phyloP scores from a whole-genome alignment of 2,113 vertebrate species.

The Pollachius pollachius region DNA sequence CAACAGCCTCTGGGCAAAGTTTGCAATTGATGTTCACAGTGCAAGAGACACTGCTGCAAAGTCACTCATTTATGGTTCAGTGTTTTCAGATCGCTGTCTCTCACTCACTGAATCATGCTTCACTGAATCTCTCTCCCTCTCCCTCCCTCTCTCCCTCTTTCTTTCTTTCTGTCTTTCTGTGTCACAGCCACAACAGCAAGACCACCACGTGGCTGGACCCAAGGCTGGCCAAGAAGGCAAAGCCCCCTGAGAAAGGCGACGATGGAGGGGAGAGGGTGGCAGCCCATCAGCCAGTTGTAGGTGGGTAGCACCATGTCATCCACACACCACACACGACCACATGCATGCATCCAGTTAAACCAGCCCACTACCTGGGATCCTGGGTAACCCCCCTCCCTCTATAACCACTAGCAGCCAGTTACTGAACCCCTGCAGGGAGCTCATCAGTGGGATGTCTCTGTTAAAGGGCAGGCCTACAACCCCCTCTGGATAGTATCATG shows the following conservation, averaged over 20 bases:
- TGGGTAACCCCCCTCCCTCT: too few species aligned
- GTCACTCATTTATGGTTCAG: too few species aligned
- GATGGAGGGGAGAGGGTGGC: constrained; percentile 84
- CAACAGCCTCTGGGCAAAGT: too few species aligned
- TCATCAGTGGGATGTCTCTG: constrained; percentile 55
- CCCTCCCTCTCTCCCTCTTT: too few species aligned
- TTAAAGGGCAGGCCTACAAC: constrained; percentile 54
- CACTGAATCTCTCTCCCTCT: too few species aligned
- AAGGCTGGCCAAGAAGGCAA: constrained; percentile 95
- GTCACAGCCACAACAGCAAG: constrained; percentile 91
- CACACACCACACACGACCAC: not conserved
- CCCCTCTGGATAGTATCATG: constrained; percentile 54
- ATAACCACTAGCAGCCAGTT: too few species aligned
- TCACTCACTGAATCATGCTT: too few species aligned
- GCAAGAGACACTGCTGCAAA: too few species aligned
- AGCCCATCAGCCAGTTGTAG: not conserved
- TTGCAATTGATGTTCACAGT: too few species aligned
- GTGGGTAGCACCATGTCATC: not conserved
- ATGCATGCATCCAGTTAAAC: not conserved
- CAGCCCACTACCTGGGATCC: too few species aligned
- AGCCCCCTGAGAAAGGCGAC: constrained; percentile 95
- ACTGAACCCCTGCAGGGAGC: constrained; percentile 23
- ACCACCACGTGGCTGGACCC: constrained; percentile 98
- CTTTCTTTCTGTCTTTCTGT: not conserved
- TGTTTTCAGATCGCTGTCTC: too few species aligned